Percentiles rank a stretch among this genome's conserved stretches.
Conservation (phyloP, 2,888 invertebrate species). For the Entomobrya proxima region DNA sequence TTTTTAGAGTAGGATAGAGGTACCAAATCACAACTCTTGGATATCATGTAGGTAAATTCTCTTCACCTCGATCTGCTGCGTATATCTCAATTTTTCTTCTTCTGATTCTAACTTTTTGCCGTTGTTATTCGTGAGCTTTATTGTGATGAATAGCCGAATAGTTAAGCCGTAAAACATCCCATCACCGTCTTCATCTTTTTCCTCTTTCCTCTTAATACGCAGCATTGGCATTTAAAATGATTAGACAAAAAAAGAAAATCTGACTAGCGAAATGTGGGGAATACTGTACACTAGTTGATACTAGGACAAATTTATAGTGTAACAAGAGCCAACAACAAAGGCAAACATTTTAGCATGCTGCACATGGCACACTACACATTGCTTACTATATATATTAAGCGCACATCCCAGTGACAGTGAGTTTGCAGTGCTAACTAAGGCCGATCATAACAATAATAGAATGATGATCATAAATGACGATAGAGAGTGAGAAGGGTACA, state of each 20-base stretch:
- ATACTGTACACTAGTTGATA: constrained; percentile 2
- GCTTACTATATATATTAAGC: too few relatives aligned
- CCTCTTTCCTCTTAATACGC: background rate
- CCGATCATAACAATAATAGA: background rate
- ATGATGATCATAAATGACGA: constrained; percentile 11
- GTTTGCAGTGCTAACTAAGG: background rate
- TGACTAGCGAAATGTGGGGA: constrained; percentile 1
- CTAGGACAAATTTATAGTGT: constrained; percentile 30
- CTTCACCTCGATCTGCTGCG: background rate
- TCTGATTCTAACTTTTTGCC: background rate
- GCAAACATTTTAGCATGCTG: background rate
- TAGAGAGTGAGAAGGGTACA: constrained; percentile 20
- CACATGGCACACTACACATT: too few relatives aligned
- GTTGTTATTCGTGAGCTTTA: background rate
- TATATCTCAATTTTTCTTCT: background rate
- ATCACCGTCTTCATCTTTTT: background rate
- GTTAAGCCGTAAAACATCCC: constrained; percentile 16
- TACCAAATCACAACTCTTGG: constrained; percentile 7
- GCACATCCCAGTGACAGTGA: too few relatives aligned
- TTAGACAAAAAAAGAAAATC: constrained; percentile 31
- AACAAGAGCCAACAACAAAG: background rate
- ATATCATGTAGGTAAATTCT: constrained; percentile 5
- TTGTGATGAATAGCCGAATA: constrained; percentile 7
- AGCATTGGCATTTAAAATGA: constrained; percentile 8
- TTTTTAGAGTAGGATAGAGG: constrained; percentile 51